phyloP scores from a whole-genome alignment of 2,797 vertebrate species.

The Eulemur coronatus region DNA sequence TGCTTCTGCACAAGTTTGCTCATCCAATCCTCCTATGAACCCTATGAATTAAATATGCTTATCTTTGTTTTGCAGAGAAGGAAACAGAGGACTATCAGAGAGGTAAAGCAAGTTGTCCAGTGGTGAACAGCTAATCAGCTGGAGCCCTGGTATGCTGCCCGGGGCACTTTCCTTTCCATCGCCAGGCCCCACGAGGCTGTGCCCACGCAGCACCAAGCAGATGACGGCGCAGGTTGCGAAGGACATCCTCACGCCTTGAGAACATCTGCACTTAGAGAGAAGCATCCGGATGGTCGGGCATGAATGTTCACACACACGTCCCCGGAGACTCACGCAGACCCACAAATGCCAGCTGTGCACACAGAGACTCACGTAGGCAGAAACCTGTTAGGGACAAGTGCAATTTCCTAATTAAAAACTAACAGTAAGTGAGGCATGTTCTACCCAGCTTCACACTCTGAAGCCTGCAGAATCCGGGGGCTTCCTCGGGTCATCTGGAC shows the following conservation, averaged over 20 bases:
- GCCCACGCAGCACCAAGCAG: not conserved
- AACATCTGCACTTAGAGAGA: not conserved
- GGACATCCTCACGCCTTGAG: not conserved
- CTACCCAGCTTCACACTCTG: not conserved
- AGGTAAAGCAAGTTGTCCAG: not conserved
- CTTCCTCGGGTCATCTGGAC: not conserved
- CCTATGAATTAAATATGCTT: not conserved
- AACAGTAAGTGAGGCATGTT: accelerated
- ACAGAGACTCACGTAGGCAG: not conserved
- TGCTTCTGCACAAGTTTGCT: not conserved
- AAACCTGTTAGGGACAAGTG: not conserved
- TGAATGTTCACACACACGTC: not conserved
- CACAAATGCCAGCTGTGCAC: not conserved
- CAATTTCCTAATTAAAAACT: not conserved
- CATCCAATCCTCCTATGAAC: not conserved
- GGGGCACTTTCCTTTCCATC: not conserved
- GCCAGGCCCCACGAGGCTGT: not conserved
- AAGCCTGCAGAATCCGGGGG: too few species aligned
- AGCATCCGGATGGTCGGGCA: accelerated
- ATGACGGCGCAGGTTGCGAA: not conserved
- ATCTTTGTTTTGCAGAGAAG: not conserved
- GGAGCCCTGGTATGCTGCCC: not conserved
- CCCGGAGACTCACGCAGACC: not conserved
- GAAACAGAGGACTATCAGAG: not conserved
- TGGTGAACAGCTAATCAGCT: not conserved